Conservation (phyloP, 2,888 invertebrate genomes). For the Pammene aurita region DNA sequence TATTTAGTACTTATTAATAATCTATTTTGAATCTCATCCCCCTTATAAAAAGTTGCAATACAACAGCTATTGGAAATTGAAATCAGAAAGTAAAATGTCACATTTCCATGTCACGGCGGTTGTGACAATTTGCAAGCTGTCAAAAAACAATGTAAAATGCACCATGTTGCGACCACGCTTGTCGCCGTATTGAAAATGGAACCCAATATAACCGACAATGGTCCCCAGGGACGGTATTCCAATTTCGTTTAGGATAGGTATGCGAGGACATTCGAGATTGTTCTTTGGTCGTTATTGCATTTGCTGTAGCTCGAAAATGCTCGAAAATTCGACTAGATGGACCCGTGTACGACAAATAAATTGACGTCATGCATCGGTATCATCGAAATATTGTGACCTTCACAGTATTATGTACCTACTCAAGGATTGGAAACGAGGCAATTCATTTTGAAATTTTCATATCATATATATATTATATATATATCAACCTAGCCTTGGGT, state of each 20-base stretch:
- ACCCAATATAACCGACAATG: conserved; percentile 1
- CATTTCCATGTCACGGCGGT: background rate
- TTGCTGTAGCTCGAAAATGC: background rate
- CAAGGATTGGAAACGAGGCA: too few species aligned
- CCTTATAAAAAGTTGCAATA: too few species aligned
- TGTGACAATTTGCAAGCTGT: background rate
- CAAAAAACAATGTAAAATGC: conserved; percentile 6
- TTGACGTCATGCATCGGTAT: background rate
- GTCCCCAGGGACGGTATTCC: conserved; percentile 26
- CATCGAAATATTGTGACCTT: too few species aligned
- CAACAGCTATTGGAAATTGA: too few species aligned
- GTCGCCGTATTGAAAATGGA: conserved; percentile 17
- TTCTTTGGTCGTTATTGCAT: conserved; percentile 11
- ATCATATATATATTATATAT: too few species aligned
- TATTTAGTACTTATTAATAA: too few species aligned
- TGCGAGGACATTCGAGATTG: conserved; percentile 4
- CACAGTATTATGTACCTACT: too few species aligned
- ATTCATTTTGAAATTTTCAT: too few species aligned
- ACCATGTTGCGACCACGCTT: background rate
- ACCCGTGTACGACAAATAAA: background rate
- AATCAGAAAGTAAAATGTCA: too few species aligned
- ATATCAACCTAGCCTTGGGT: too few species aligned
- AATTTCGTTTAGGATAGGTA: conserved; percentile 29
- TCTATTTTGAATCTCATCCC: too few species aligned
- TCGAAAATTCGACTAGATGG: background rate